Evolutionary conservation across 2,888 invertebrate genomes (phyloP), one percentile per base, ranked within the genome.

Genomic region (Sarcophaga subvicina): DNA sequence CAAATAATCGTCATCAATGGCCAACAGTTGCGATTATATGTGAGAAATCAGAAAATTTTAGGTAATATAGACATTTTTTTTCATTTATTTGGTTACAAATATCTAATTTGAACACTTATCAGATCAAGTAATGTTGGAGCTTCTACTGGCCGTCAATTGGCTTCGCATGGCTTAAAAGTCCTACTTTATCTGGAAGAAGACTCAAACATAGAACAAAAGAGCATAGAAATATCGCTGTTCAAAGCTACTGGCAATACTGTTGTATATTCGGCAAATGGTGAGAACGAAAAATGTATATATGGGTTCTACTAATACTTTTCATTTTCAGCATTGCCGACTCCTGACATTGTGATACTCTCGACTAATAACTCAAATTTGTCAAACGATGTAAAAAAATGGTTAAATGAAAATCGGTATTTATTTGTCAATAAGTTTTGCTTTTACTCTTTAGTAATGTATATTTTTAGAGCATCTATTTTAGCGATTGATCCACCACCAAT

Each of bases 1-100:
- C 98, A 69, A 96, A 96, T 90, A 98, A 98, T 93, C 96, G 96
- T 87, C 98, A 98, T 94, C 98, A 98, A 94, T 95, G 96, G 95
- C 98, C 98, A 79, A 95, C 95, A 70, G 97, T 97, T 72, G 96
- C 96, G 80, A 95, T 97, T 86, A 94, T 98, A 84, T 96, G 96
- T 90, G 96, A 95, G 89, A 96, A 96, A 72, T 95, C 96, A 49
- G 96, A 97, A 93, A 94, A 94, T 91, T 91, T 89, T 88, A 90
- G 90, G 91, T 90, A 88, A 66, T 75, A 27, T 66, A 22, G 17
- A 49, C 17, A n/a, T 60, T 80, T 0, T 73, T 77, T 17, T 0
- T 72, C 3, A 49, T 70, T n/a, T 12, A 27, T 69, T 54, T 37
- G 37, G 8, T 37, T 10, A 37, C 2, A 37, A 37, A 63, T 69